Conservation (phyloP, 1,140 invertebrate genomes). For the Drosophila rhopaloa region DNA sequence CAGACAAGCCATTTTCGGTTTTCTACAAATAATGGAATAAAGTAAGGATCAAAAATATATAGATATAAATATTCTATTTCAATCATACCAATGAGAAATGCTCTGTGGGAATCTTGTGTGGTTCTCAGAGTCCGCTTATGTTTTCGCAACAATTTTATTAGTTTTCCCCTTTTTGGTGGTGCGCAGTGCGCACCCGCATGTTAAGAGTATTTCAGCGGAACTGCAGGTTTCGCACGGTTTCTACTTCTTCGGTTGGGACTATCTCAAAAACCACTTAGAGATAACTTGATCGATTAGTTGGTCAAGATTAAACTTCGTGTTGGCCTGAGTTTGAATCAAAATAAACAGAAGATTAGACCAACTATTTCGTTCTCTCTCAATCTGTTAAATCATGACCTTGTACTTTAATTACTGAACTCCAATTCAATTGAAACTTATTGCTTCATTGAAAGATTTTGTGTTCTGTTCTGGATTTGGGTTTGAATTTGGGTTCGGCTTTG, state of each 20-base stretch:
- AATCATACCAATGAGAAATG: not conserved
- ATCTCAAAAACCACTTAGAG: slow-evolving; percentile 25
- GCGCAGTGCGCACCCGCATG: slow-evolving; percentile 58
- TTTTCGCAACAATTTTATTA: slow-evolving; percentile 43
- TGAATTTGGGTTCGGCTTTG: slow-evolving; percentile 32
- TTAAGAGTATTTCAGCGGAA: slow-evolving; percentile 17
- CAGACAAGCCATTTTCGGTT: slow-evolving; percentile 21
- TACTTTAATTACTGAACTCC: slow-evolving; percentile 41
- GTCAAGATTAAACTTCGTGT: slow-evolving; percentile 18
- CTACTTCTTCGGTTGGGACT: slow-evolving; percentile 2
- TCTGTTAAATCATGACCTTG: slow-evolving; percentile 45
- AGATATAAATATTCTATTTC: not conserved
- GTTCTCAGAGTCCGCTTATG: slow-evolving; percentile 20
- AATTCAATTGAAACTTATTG: slow-evolving; percentile 73
- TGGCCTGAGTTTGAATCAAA: slow-evolving; percentile 6
- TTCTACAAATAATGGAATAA: not conserved
- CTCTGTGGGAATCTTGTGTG: slow-evolving; percentile 22
- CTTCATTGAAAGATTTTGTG: slow-evolving; percentile 57
- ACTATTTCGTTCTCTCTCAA: not conserved
- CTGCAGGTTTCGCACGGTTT: slow-evolving; percentile 53
- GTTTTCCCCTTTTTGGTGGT: slow-evolving; percentile 30
- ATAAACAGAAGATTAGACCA: slow-evolving; percentile 11
- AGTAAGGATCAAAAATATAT: not conserved
- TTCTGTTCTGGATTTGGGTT: slow-evolving; percentile 36
- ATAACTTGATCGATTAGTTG: slow-evolving; percentile 54